Conservation (phyloP, 2,888 invertebrate species). For the Agrilus mali region DNA sequence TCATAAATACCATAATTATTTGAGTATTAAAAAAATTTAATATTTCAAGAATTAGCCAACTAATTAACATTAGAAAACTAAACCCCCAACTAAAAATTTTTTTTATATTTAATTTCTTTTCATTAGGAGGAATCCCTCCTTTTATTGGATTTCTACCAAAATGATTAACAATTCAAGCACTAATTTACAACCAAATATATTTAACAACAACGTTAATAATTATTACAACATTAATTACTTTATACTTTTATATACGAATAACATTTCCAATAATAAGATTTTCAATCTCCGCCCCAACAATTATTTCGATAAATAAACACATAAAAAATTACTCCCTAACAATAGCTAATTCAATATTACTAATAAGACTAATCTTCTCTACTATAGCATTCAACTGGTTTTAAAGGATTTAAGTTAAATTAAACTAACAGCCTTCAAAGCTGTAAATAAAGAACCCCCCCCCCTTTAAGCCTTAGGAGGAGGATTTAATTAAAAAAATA, state of each 20-base stretch:
- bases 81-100: slow-evolving; percentile 36
- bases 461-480: slow-evolving; percentile 42
- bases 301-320: no score
- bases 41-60: slow-evolving; percentile 39
- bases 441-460: slow-evolving; percentile 40
- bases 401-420: slow-evolving; percentile 41
- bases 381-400: slow-evolving; percentile 10
- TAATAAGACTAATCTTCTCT: slow-evolving; percentile 21
- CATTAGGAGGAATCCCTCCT: slow-evolving; percentile 45
- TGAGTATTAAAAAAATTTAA: slow-evolving; percentile 36
- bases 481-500: not conserved
- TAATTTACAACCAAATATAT: slow-evolving; percentile 35
- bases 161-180: slow-evolving; percentile 43
- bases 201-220: slow-evolving; percentile 37
- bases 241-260: slow-evolving; percentile 45
- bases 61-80: slow-evolving; percentile 34
- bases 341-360: slow-evolving; percentile 23
- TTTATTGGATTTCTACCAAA: slow-evolving; percentile 50
- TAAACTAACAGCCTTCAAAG: slow-evolving; percentile 53
- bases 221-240: slow-evolving; percentile 39
- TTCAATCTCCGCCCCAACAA: no score
- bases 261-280: slow-evolving; percentile 32
- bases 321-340: slow-evolving; percentile 25
- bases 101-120: slow-evolving; percentile 41
- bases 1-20: slow-evolving; percentile 35